phyloP scores from a whole-genome alignment of 2,113 vertebrate species.

The Nematolebias whitei region DNA sequence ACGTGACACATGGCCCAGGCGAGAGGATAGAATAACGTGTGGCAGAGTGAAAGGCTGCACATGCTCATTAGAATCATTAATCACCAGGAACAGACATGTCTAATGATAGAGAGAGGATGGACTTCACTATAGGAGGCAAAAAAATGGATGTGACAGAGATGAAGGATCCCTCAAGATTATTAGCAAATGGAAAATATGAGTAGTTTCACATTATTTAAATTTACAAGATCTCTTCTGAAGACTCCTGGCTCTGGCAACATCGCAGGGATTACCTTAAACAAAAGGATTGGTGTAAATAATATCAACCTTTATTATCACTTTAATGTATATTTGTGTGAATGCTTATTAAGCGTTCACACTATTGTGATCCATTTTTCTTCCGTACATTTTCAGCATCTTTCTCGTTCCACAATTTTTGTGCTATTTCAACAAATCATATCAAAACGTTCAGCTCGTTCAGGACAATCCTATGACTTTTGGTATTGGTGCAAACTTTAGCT shows the following conservation, averaged over 20 bases:
- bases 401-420: too few species aligned
- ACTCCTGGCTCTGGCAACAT: conserved; percentile 38
- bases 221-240: conserved; percentile 42
- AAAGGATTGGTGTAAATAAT: conserved; percentile 61
- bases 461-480: too few species aligned
- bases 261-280: conserved; percentile 48
- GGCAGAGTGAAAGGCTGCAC: conserved; percentile 72
- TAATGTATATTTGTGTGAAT: too few species aligned
- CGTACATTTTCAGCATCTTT: too few species aligned
- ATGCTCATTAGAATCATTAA: conserved; percentile 80
- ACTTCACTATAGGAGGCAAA: conserved; percentile 47
- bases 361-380: too few species aligned
- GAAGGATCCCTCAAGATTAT: conserved; percentile 61
- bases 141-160: conserved; percentile 60
- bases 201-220: conserved; percentile 46
- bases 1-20: conserved; percentile 63
- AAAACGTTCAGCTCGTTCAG: too few species aligned
- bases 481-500: too few species aligned
- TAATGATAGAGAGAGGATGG: conserved; percentile 68
- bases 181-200: conserved; percentile 60
- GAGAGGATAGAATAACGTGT: conserved; percentile 69
- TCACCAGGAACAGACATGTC: conserved; percentile 72
- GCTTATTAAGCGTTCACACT: too few species aligned
- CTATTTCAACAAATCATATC: too few species aligned
- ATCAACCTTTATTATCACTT: conserved; percentile 54